A percentile compares a stretch with the other conserved stretches of the same genome.
Conservation (phyloP, 2,113 vertebrate genomes). For the Pygoscelis antarcticus region DNA sequence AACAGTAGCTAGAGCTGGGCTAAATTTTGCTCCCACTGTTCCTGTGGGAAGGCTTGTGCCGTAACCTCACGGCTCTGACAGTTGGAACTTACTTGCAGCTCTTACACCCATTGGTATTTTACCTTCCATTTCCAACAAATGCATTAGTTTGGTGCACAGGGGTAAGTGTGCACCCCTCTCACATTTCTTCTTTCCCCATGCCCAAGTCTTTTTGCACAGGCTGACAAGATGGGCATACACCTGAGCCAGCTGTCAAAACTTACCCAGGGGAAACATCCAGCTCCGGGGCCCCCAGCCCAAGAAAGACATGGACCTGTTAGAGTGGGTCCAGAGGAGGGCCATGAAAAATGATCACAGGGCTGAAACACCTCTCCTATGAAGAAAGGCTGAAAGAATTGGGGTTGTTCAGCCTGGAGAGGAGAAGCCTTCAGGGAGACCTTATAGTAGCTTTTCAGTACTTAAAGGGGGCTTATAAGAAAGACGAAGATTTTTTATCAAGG, state of each 20-base stretch:
- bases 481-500: not conserved
- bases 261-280: not conserved
- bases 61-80: not conserved
- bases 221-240: not conserved
- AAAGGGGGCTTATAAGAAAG: not conserved
- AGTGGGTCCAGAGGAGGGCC: rapidly evolving
- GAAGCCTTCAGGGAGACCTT: not conserved
- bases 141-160: not conserved
- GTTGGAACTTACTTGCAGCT: not conserved
- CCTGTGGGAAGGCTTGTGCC: not conserved
- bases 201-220: not conserved
- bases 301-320: not conserved
- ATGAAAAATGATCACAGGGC: not conserved
- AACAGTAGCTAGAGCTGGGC: not conserved
- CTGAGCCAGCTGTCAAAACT: not conserved
- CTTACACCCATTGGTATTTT: not conserved
- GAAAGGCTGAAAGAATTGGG: not conserved
- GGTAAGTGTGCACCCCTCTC: not conserved
- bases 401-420: not conserved
- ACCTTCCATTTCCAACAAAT: not conserved
- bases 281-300: not conserved
- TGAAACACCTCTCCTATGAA: not conserved
- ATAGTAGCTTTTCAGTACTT: not conserved
- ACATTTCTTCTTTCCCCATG: not conserved
- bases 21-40: not conserved